Percentiles rank a stretch among this genome's conserved stretches.
These are phyloP conservation scores for Tiaroga cobitis DNA, from an alignment of 2,797 vertebrate genomes.

Conservation along the genomic window DNA sequence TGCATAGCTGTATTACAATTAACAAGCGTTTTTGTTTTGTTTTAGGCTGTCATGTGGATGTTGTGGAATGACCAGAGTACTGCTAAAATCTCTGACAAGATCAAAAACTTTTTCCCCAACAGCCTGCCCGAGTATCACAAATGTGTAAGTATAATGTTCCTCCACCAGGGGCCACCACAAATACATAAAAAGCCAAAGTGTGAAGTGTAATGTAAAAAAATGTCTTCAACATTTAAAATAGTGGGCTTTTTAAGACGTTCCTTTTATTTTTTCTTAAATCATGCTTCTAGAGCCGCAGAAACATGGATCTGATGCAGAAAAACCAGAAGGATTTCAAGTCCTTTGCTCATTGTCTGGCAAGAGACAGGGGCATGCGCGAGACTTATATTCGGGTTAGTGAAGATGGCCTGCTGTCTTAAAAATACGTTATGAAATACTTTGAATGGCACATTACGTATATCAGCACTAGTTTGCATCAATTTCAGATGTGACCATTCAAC, in stretches of 20 bases:
- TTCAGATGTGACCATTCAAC: conserved; percentile 20
- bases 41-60: conserved; percentile 78
- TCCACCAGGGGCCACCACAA: conserved; percentile 47
- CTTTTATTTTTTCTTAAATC: neutral
- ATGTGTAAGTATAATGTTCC: conserved; percentile 70
- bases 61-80: conserved; percentile 62
- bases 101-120: conserved; percentile 69
- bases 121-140: conserved; percentile 70
- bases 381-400: conserved; percentile 68
- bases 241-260: too few species aligned
- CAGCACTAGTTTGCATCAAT: neutral
- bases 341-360: conserved; percentile 68
- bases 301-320: conserved; percentile 75
- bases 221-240: neutral
- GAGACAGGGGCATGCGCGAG: conserved; percentile 65
- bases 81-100: conserved; percentile 66
- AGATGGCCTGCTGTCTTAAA: neutral
- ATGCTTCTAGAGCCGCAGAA: conserved; percentile 64
- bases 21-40: neutral
- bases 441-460: neutral
- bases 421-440: neutral
- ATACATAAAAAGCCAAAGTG: neutral
- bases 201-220: neutral
- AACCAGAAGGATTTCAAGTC: conserved; percentile 73
- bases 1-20: neutral